Conservation (phyloP, 2,888 invertebrate species). For the Rhogogaster chlorosoma region DNA sequence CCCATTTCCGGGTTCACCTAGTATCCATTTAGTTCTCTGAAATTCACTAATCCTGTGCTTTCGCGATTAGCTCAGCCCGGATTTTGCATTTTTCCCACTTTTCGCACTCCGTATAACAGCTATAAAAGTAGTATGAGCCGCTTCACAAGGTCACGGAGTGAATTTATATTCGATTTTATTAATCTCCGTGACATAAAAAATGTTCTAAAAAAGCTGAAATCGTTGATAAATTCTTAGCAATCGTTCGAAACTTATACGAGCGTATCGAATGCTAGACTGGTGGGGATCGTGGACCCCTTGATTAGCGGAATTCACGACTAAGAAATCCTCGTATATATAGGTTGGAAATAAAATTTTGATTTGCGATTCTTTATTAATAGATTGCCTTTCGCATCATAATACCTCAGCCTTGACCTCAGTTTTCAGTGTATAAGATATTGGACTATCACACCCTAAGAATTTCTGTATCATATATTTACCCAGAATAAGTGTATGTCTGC, state of each 20-base stretch:
- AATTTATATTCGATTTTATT: not conserved
- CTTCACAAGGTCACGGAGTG: not conserved
- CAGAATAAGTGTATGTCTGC: not conserved
- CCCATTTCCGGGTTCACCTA: slow-evolving; percentile 2
- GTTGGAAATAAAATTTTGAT: not conserved
- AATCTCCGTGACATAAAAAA: not conserved
- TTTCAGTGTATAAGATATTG: not conserved
- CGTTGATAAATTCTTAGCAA: not conserved
- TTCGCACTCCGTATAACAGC: not conserved
- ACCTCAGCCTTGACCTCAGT: slow-evolving; percentile 13
- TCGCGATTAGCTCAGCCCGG: not conserved
- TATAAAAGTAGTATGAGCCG: not conserved
- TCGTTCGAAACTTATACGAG: not conserved
- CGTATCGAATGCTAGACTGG: not conserved
- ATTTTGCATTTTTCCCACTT: not conserved
- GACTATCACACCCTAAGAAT: not conserved
- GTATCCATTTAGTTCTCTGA: not conserved
- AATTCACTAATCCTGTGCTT: not conserved
- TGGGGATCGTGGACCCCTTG: not conserved
- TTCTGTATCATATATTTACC: not conserved
- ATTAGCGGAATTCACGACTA: not conserved
- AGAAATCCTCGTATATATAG: not conserved
- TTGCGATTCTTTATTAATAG: not conserved
- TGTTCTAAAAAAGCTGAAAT: not conserved
- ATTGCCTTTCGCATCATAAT: not conserved